Evolutionary conservation across 2,888 invertebrate species (phyloP), one percentile per base, ranked within the genome.

Genomic region (Lithophane semibrunnea): DNA sequence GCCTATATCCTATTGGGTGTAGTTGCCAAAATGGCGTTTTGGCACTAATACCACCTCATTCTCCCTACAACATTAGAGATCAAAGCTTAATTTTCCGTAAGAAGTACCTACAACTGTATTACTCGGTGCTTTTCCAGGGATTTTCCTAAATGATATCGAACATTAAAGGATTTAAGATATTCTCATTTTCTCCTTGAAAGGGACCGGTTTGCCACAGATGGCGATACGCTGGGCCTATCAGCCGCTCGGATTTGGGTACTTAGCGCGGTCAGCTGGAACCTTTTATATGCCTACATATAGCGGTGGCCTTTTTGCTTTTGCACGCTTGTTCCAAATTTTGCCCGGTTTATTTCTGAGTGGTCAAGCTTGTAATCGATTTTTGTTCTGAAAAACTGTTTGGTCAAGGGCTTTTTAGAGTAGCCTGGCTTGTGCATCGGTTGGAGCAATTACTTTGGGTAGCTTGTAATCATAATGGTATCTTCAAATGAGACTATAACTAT

Each of bases 181-280:
- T 64, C 56, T 58, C 63, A 75, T 85, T 71, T 65, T 80, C 66
- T 69, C 63, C 61, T 63, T 68, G 54, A 68, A 82, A 85, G 60
- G 73, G 74, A 42, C 24, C 61, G 63, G 75, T 70, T 75, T 24
- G 75, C 82, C 85, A 54, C 83, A 87, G 72, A 77, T 75, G 65
- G 76, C 29, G 64, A 60, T 82, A 77, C 47, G 67, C 18, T 52
- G 54, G 54, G 9, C 37, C 67, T 86, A 86, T 84, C 77, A 79
- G 75, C 44, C 64, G 49, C 58, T 75, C 21, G 56, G 73, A 68
- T 79, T 86, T 67, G 54, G 75, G 72, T 73, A 70, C 82, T 80
- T 74, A 86, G 61, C 65, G 75, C 79, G 86, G 88, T 86, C 81
- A 83, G 64, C 65, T 81, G 74, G 68, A 77, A 77, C 67, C 81